Conservation (phyloP, 2,888 invertebrate genomes). For the Actias luna region DNA sequence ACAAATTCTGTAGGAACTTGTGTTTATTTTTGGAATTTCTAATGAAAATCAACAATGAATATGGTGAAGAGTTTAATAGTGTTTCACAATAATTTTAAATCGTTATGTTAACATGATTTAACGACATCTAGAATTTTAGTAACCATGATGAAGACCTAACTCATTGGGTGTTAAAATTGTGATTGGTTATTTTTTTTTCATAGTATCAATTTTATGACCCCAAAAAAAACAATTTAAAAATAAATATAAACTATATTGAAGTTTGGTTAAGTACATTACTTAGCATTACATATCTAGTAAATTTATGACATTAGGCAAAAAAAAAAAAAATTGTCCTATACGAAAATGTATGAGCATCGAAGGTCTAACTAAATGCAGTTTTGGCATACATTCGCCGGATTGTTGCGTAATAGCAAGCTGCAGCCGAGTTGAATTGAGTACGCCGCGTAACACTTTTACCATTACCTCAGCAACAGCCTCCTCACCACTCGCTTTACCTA, state of each 20-base stretch:
- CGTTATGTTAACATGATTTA: too few relatives aligned
- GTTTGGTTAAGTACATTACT: too few relatives aligned
- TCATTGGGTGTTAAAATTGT: too few relatives aligned
- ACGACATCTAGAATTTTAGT: too few relatives aligned
- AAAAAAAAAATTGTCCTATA: background rate
- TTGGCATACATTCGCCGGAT: conserved; percentile 74
- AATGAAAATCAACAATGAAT: background rate
- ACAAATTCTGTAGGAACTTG: background rate
- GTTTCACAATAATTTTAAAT: too few relatives aligned
- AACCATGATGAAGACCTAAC: too few relatives aligned
- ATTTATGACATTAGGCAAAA: background rate
- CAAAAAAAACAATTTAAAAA: too few relatives aligned
- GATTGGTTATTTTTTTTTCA: too few relatives aligned
- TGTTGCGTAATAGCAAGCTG: conserved; percentile 59
- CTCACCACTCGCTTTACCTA: conserved; percentile 55
- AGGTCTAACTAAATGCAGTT: conserved; percentile 72
- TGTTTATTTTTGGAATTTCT: conserved; percentile 19
- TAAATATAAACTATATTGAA: too few relatives aligned
- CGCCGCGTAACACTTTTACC: conserved; percentile 78
- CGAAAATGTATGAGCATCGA: conserved; percentile 24
- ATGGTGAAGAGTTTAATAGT: background rate
- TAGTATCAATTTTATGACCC: too few relatives aligned
- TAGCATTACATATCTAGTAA: background rate
- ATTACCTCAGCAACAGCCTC: conserved; percentile 51
- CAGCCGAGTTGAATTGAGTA: conserved; percentile 61